Base-by-base conservation (phyloP, 2,888 invertebrate species). In the Papilio gigon region DNA sequence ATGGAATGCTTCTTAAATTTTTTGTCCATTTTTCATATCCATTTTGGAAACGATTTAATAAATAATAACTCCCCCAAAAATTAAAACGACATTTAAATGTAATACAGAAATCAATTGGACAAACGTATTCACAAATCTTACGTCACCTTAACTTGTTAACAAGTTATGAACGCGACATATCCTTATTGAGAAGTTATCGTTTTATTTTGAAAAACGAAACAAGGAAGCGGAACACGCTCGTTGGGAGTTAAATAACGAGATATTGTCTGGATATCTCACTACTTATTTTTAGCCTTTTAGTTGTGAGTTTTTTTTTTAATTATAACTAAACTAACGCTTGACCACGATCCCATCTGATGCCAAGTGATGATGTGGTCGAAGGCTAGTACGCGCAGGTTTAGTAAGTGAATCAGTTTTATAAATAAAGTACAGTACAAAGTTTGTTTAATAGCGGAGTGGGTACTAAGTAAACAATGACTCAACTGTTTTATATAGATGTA, bases 221-320 rank as follows among this genome's bases (percentile, higher is more conserved):
- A 53, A 27, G 53, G 53, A 53, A 53, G 53, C 53, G 53, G 53
- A 53, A 53, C 53, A 17, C 30, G 30, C 30, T 53, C 8, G 27
- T 53, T 53, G n/a, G 2, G 27, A 53, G 30, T 4, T 17, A 27
- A 27, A 27, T 27, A 53, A 53, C 53, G 9, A 25, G 30, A 30
- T 53, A 53, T 27, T 12, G 22, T 4, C 12, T 12, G 22, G 12
- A 47, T 9, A 47, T 47, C 12, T 12, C n/a, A 27, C 17, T 53
- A 30, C n/a, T 17, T 27, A 30, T 5, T 27, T 53, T 53, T 53
- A 30, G n/a, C n/a, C n/a, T n/a, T n/a, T 53, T 25, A 53, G 1
- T 14, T n/a, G 53, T 27, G 47, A 47, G 1, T n/a, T n/a, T n/a
- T n/a, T n/a, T n/a, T n/a, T n/a, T n/a, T n/a, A n/a, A n/a, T n/a